Percentiles rank a stretch among this genome's conserved stretches.
These are phyloP conservation scores for Aspidiotus rigidus DNA, from an alignment of 2,888 invertebrate genomes.

Conservation along the genomic window DNA sequence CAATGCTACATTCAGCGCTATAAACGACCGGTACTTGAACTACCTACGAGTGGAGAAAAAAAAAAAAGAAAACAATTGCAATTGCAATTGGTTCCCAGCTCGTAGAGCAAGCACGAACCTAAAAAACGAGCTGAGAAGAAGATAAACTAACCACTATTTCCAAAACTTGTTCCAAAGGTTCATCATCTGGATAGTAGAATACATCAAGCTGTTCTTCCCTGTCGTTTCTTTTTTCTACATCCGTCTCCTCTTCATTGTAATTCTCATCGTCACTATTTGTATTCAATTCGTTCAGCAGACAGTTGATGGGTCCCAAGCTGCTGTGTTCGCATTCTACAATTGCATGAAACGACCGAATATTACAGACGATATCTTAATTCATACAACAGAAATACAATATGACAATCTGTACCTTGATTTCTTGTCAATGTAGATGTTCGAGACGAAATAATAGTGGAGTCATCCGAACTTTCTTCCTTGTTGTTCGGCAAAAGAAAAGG, in stretches of 20 bases:
- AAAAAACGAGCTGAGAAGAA: no score
- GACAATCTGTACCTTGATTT: constrained; percentile 54
- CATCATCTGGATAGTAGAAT: constrained; percentile 41
- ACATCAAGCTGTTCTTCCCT: constrained; percentile 44
- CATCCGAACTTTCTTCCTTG: constrained; percentile 88
- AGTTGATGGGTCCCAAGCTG: constrained; percentile 34
- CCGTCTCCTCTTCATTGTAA: constrained; percentile 46
- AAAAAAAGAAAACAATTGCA: constrained; percentile 1
- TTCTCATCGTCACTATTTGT: constrained; percentile 42
- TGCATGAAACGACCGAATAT: neutral
- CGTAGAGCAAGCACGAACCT: no score
- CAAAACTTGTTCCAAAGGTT: constrained; percentile 44
- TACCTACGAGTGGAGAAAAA: neutral
- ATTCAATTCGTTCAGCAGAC: constrained; percentile 34
- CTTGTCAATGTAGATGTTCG: constrained; percentile 92
- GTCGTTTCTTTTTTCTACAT: constrained; percentile 43
- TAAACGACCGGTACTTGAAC: neutral
- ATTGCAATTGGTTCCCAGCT: no score
- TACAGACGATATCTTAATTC: neutral
- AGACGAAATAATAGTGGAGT: constrained; percentile 91
- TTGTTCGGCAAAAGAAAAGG: constrained; percentile 23
- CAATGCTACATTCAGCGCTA: no score
- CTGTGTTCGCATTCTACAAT: constrained; percentile 33
- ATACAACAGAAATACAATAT: neutral
- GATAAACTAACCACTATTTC: constrained; percentile 40